Conservation (phyloP, 1,140 invertebrate genomes). For the Cylas formicarius region DNA sequence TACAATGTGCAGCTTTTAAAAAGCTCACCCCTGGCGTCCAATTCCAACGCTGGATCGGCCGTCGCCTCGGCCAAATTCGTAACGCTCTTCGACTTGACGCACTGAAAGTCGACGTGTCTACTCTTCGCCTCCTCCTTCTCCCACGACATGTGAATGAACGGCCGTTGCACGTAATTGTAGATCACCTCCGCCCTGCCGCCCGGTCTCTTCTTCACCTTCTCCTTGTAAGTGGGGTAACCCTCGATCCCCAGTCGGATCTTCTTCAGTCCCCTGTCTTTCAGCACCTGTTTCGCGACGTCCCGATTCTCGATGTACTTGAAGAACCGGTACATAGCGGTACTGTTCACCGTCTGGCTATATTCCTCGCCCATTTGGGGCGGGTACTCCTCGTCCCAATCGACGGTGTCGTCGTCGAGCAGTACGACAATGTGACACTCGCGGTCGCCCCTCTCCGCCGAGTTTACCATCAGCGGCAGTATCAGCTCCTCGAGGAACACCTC, state of each 20-base stretch:
- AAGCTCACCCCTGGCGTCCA: slow-evolving; percentile 53
- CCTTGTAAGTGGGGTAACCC: slow-evolving; percentile 97
- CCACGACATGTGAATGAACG: slow-evolving; percentile 99
- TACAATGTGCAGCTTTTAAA: too few species aligned
- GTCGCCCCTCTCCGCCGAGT: slow-evolving; percentile 84
- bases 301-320: slow-evolving; percentile 99
- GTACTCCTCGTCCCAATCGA: slow-evolving; percentile 98
- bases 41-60: slow-evolving; percentile 70
- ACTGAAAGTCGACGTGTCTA: slow-evolving; percentile 97
- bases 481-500: slow-evolving; percentile 92
- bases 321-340: slow-evolving; percentile 91
- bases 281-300: slow-evolving; percentile 97
- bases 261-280: slow-evolving; percentile 96
- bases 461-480: slow-evolving; percentile 93
- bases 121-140: slow-evolving; percentile 99
- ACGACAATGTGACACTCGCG: slow-evolving; percentile 92
- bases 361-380: slow-evolving; percentile 99
- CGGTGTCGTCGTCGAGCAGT: slow-evolving; percentile 88
- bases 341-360: slow-evolving; percentile 90
- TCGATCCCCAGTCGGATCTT: slow-evolving; percentile 99
- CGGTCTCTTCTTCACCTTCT: slow-evolving; percentile 87
- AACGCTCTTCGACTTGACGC: slow-evolving; percentile 90
- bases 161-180: slow-evolving; percentile 99
- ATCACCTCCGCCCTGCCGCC: slow-evolving; percentile 92
- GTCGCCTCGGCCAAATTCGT: slow-evolving; percentile 88